These are phyloP conservation scores for Venustaconcha ellipsiformis DNA, from an alignment of 1,140 invertebrate genomes.

Conservation along the genomic window DNA sequence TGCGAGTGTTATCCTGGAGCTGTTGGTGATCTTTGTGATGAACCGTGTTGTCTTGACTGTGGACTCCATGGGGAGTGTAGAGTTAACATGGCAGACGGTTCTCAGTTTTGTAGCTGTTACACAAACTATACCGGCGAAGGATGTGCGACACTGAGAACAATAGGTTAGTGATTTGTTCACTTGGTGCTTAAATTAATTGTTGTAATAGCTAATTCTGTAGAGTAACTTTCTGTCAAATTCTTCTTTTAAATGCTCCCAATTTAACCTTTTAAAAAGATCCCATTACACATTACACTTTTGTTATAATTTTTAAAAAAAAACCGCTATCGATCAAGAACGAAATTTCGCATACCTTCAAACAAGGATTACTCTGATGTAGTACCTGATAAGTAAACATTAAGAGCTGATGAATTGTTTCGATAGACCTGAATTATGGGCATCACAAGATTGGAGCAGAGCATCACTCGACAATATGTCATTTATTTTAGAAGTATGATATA, in stretches of 20 bases:
- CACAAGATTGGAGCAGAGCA: too few relatives aligned
- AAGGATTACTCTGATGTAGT: too few relatives aligned
- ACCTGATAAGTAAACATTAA: too few relatives aligned
- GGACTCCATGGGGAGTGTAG: constrained; percentile 6
- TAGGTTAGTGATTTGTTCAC: background rate
- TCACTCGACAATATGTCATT: too few relatives aligned
- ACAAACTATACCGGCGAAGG: constrained; percentile 13
- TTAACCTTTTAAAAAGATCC: background rate
- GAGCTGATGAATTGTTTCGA: too few relatives aligned
- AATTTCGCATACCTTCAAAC: too few relatives aligned
- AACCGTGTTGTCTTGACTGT: constrained; percentile 10
- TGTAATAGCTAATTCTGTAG: too few relatives aligned
- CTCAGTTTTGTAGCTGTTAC: constrained; percentile 21
- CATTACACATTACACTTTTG: background rate
- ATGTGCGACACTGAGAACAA: constrained; percentile 13
- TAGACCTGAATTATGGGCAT: too few relatives aligned
- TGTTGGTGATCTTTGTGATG: background rate
- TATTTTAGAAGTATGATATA: too few relatives aligned
- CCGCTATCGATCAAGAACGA: too few relatives aligned
- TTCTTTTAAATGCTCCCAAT: background rate
- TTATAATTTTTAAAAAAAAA: background rate
- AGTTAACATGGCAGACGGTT: background rate
- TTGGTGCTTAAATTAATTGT: background rate
- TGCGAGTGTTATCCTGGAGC: constrained; percentile 5
- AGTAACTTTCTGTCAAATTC: too few relatives aligned